Evolutionary conservation across 2,797 vertebrate species (phyloP), one percentile per base, ranked within the genome.

Genomic region (Lerista edwardsae): DNA sequence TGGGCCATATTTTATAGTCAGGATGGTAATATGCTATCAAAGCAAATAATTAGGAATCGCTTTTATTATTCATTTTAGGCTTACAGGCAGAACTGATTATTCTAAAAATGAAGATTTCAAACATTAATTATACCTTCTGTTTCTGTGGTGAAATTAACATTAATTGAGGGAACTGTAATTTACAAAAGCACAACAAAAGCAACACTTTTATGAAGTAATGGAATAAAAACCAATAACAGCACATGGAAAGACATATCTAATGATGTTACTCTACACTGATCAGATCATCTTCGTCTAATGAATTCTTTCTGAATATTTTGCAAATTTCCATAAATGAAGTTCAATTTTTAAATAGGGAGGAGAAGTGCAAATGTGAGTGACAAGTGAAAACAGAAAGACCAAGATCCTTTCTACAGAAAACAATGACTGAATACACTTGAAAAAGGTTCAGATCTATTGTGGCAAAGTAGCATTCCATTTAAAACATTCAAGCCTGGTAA

Each of bases 401-500:
- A 81, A 85, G 19, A 17, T 19, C 59, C 27, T 80, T 67, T 19
- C 73, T 61, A 29, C 34, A 0, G 0, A 8, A 3, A 1, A 65
- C 0, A 0, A 89, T 79, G 59, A 67, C 71, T 39, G 15, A 73
- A 82, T 72, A 57, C 69, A 25, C 29, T 3, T 41, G 83, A 76
- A 69, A 39, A 62, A 83, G 86, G 25, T 17, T 72, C 83, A 76
- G n/a, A 80, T 71, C 57, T 47, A 31, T 0, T 0, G 14, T 75
- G 80, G 71, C 75, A 86, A 85, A 90, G 75, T 59, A 61, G 80
- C 88, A 89, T 74, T 81, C 34, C 80, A 88, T 88, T 87, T 87
- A 68, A 75, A 86, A 85, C 36, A 68, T 44, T 68, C 90, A 87
- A 85, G 68, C 83, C 80, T 85, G 86, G 78, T 87, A 92, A 82